A percentile compares a stretch with the other conserved stretches of the same genome.
Conservation (phyloP, 2,888 invertebrate genomes). For the Orthonevra nobilis region DNA sequence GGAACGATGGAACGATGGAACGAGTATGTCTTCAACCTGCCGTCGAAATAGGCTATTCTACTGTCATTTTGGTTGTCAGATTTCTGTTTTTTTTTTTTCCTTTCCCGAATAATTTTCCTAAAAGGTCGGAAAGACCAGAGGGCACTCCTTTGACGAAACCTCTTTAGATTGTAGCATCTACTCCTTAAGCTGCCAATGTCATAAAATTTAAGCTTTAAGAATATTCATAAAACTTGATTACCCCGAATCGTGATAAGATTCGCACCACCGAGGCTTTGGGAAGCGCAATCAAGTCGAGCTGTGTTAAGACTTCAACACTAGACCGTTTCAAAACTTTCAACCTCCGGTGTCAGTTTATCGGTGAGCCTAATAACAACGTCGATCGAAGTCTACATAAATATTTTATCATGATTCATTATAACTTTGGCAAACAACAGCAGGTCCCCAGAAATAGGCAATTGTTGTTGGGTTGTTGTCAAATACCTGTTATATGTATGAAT, state of each 20-base stretch:
- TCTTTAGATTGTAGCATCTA: too few species aligned
- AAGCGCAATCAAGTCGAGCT: too few species aligned
- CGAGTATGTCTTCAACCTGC: background rate
- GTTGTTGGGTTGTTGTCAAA: conserved; percentile 8
- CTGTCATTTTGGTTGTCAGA: conserved; percentile 23
- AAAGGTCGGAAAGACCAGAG: background rate
- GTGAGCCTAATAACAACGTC: too few species aligned
- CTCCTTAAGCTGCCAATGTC: too few species aligned
- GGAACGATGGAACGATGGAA: too few species aligned
- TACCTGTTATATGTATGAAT: too few species aligned
- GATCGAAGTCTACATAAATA: conserved; percentile 10
- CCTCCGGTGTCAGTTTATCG: conserved; percentile 1
- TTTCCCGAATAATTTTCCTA: background rate
- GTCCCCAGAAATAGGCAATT: background rate
- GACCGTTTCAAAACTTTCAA: background rate
- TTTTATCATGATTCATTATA: conserved; percentile 61
- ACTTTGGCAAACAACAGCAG: conserved; percentile 9
- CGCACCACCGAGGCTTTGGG: too few species aligned
- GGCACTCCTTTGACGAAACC: too few species aligned
- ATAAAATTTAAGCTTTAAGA: too few species aligned
- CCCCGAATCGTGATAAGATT: too few species aligned
- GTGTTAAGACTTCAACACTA: too few species aligned
- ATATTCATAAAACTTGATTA: too few species aligned
- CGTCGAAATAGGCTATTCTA: conserved; percentile 16
- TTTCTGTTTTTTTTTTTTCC: background rate